Evolutionary conservation across 2,113 vertebrate species (phyloP), one percentile per base, ranked within the genome.

Genomic region (human (Homo sapiens)): DNA sequence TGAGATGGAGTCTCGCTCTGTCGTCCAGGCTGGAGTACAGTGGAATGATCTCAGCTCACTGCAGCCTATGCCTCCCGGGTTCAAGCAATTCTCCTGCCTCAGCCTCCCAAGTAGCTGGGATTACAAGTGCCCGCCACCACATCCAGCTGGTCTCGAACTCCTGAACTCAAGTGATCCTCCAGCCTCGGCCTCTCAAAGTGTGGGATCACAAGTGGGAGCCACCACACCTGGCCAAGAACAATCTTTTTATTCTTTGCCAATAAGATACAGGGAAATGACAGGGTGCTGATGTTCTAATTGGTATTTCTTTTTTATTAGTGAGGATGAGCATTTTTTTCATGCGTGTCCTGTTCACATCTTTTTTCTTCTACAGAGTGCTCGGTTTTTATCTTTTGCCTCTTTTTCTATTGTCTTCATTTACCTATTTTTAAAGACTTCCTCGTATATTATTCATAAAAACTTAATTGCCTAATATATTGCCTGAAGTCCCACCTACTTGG

Each of bases 371-470:
- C 12, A 84, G 81, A 93, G 32, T 68, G 64, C 45, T 40, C 30
- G 43, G 22, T 73, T 96, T 92, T 87, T 55, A 81, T 55, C 16
- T 18, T 70, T 94, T 66, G 25, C 35, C 57, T 85, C 86, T 75
- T 93, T 75, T 93, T 85, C 75, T 87, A 73, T 25, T 64, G 45
- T 61, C 83, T 89, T 91, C 43, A 70, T 30, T 89, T 84, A 87
- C 6, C 88, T 64, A 76, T 70, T 80, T 96, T 91, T 16, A 84
- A 95, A 76, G 52, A 87, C 27, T n/a, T 93, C 40, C 35, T 82
- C 35, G 40, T 43, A 72, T 70, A 35, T 57, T 72, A 75, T 22
- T 55, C 50, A 23, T 89, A 78, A 92, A 18, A 80, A 88, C 64
- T 64, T 68, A 89, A 96, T 23, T 75, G 45, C 64, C 59, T 82